A percentile compares a stretch with the other conserved stretches of the same genome.
These are phyloP conservation scores for Seriola quinqueradiata DNA, from an alignment of 2,113 vertebrate genomes.

Conservation along the genomic window DNA sequence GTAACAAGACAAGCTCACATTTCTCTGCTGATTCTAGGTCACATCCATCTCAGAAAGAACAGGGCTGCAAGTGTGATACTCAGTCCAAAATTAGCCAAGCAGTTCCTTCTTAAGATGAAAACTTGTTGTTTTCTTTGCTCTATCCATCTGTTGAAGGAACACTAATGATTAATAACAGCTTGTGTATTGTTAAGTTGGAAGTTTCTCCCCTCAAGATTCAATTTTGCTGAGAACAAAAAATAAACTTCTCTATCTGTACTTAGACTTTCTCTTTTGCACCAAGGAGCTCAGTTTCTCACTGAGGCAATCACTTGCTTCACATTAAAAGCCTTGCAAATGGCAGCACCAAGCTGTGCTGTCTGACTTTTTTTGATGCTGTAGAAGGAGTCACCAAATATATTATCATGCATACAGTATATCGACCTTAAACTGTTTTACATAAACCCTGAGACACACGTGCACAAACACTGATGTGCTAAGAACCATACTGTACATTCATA, in stretches of 20 bases:
- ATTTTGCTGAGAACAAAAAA: background rate
- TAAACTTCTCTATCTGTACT: background rate
- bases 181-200: background rate
- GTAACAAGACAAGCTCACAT: background rate
- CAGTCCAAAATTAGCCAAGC: background rate
- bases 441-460: too few relatives aligned
- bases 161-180: slow-evolving; percentile 13
- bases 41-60: background rate
- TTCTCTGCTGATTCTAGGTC: background rate
- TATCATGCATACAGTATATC: too few relatives aligned
- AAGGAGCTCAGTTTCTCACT: background rate
- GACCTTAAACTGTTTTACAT: background rate
- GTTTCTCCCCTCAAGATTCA: background rate
- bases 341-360: background rate
- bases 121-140: background rate
- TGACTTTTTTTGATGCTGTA: background rate
- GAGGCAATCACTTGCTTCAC: background rate
- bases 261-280: background rate
- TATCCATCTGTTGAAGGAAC: background rate
- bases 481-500: background rate
- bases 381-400: background rate
- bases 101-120: background rate
- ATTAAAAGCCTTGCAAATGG: background rate
- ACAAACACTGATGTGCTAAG: background rate
- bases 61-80: background rate